A percentile compares a stretch with the other conserved stretches of the same genome.
These are phyloP conservation scores for Xestia rhomboidea DNA, from an alignment of 2,888 invertebrate genomes.

Conservation along the genomic window DNA sequence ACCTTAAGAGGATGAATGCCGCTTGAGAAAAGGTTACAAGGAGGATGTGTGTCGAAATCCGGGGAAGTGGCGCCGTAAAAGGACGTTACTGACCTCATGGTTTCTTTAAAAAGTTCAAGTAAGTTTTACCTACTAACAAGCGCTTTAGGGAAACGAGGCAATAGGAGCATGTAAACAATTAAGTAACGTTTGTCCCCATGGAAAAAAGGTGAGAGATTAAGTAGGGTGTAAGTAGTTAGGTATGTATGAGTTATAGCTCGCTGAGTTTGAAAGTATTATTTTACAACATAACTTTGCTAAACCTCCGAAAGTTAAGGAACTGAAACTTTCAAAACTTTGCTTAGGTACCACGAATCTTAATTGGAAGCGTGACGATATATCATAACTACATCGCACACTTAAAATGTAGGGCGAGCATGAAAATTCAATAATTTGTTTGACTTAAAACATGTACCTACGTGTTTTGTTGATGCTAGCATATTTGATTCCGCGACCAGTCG, in stretches of 20 bases:
- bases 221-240: not conserved
- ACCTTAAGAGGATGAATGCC: not conserved
- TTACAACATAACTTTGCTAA: not conserved
- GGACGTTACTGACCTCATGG: not conserved
- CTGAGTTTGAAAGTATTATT: not conserved
- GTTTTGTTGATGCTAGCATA: constrained; percentile 34
- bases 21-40: not conserved
- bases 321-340: constrained; percentile 2
- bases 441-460: not conserved
- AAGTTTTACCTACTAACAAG: not conserved
- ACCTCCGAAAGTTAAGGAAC: not conserved
- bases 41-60: not conserved
- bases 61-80: not conserved
- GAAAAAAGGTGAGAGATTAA: not conserved
- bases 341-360: not conserved
- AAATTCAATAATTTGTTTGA: constrained; percentile 17
- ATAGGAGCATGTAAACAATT: not conserved
- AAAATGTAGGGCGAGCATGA: constrained; percentile 53
- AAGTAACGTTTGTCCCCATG: not conserved
- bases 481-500: constrained; percentile 20
- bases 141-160: not conserved
- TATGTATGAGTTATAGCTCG: not conserved
- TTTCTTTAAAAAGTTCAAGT: not conserved
- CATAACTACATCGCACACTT: constrained; percentile 23
- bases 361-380: constrained; percentile 6